These are phyloP conservation scores for Epinotia ramella DNA, from an alignment of 2,888 invertebrate species.

Conservation along the genomic window DNA sequence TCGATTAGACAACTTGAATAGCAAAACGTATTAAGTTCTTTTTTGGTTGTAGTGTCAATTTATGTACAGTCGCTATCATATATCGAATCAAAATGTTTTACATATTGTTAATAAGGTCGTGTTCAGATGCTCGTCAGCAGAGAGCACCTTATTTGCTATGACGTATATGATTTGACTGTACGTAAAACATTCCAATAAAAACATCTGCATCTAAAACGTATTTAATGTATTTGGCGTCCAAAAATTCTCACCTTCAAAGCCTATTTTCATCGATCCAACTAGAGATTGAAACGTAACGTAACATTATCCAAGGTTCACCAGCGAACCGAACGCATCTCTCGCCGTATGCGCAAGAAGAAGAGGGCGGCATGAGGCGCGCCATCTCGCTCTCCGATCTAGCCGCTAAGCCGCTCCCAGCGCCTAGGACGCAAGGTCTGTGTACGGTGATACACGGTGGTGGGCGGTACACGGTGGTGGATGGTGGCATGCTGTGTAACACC, in stretches of 20 bases:
- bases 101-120: too few species aligned
- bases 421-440: conserved; percentile 86
- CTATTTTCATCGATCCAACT: not conserved
- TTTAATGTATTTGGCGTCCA: too few species aligned
- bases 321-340: conserved; percentile 70
- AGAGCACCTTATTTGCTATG: too few species aligned
- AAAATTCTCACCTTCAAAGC: not conserved
- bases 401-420: conserved; percentile 86
- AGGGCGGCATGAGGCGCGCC: conserved; percentile 88
- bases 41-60: too few species aligned
- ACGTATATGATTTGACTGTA: too few species aligned
- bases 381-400: conserved; percentile 92
- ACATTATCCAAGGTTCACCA: conserved; percentile 49
- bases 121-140: too few species aligned
- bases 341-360: conserved; percentile 71
- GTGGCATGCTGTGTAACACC: not conserved
- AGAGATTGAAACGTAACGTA: not conserved
- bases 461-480: conserved; percentile 30
- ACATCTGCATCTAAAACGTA: too few species aligned
- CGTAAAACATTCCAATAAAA: too few species aligned
- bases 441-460: conserved; percentile 37
- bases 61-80: too few species aligned
- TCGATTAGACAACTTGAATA: not conserved
- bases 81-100: too few species aligned
- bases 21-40: not conserved